Conservation (phyloP, 2,888 invertebrate species). For the Drosophila dives region DNA sequence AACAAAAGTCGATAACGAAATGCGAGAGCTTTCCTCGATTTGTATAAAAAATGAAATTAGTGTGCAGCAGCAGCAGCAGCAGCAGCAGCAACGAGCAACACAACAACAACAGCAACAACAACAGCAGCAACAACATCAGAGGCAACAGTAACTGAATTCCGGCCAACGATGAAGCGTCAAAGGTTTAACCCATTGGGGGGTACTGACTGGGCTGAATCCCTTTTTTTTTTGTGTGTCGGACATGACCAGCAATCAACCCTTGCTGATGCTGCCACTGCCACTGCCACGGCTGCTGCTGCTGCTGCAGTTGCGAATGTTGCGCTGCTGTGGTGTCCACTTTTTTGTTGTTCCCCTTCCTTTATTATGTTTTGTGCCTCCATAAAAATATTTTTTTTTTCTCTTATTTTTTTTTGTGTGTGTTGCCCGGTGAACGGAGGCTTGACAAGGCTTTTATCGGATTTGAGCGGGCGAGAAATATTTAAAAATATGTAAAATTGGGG, state of each 20-base stretch:
- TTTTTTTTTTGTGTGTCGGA: slow-evolving; percentile 32
- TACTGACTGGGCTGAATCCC: slow-evolving; percentile 6
- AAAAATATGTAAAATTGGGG: slow-evolving; percentile 64
- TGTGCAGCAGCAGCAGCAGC: slow-evolving; percentile 44
- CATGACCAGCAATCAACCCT: slow-evolving; percentile 66
- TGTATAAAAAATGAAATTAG: slow-evolving; percentile 76
- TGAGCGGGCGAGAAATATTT: slow-evolving; percentile 62
- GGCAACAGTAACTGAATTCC: slow-evolving; percentile 67
- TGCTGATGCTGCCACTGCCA: slow-evolving; percentile 34
- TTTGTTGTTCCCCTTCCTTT: slow-evolving; percentile 2
- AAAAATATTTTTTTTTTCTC: neutral
- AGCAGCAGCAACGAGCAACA: slow-evolving; percentile 13
- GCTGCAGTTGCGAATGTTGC: slow-evolving; percentile 44
- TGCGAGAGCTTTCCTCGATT: slow-evolving; percentile 66
- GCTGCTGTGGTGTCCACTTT: slow-evolving; percentile 39
- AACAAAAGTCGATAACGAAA: slow-evolving; percentile 79
- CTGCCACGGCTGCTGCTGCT: slow-evolving; percentile 23
- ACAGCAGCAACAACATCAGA: slow-evolving; percentile 11
- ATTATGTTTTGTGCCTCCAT: slow-evolving; percentile 25
- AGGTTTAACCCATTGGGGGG: slow-evolving; percentile 40
- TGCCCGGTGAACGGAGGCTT: slow-evolving; percentile 47
- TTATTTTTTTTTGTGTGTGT: slow-evolving; percentile 2
- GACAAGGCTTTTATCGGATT: slow-evolving; percentile 75
- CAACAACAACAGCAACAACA: slow-evolving; percentile 35
- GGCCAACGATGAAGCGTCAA: slow-evolving; percentile 62